Evolutionary conservation across 1,140 invertebrate genomes (phyloP), one percentile per base, ranked within the genome.

Genomic region (Eubasilissa regina): DNA sequence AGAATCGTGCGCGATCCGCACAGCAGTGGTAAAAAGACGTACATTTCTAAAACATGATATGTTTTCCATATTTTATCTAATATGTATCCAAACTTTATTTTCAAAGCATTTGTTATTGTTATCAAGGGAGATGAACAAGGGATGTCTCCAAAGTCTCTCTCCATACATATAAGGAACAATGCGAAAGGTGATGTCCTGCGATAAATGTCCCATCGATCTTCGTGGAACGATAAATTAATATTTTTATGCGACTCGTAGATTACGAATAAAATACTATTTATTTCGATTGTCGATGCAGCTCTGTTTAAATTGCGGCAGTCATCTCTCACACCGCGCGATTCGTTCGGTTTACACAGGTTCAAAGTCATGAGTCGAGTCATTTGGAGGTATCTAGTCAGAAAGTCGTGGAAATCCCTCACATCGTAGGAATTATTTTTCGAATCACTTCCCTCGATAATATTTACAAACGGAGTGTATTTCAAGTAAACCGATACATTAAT

Each of bases 251-350:
- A 74, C 0, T 77, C 75, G 68, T 73, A 80, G 15, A 77, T 47
- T n/a, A 80, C 19, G 74, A 74, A 73, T 11, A 62, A 73, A 45
- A 80, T 64, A 47, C 79, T 77, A 11, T 77, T 73, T n/a, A 7
- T 62, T 64, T 35, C 19, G 12, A 62, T 19, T n/a, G 19, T 15
- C 25, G 19, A 44, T 13, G 12, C n/a, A 15, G 35, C 35, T 17
- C 10, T 35, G 1, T 64, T 44, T 0, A 43, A 9, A 13, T 64
- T 21, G 0, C 0, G 1, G 17, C 55, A 58, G 1, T 21, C 7
- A 15, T 58, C 53, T 35, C n/a, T 56, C n/a, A 19, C n/a, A n/a
- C n/a, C n/a, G n/a, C n/a, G 4, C 17, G 55, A 21, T 4, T 58
- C 15, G 8, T 19, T 11, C 12, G 55, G 15, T 21, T 58, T 58